Evolutionary conservation across 2,113 vertebrate species (phyloP).

Genomic region (Dasypus novemcinctus): DNA sequence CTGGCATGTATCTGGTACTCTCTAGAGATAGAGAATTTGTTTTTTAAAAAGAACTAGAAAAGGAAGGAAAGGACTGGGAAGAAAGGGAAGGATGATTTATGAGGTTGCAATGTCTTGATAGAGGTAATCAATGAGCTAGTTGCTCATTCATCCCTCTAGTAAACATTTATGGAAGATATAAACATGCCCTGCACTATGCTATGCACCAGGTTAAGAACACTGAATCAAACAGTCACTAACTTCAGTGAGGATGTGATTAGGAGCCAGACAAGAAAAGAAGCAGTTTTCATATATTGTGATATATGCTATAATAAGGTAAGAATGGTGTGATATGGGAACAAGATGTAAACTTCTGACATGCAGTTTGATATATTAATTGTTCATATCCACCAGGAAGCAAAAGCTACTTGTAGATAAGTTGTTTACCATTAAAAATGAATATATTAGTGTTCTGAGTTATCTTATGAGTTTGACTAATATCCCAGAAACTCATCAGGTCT

Average conservation of each 20-base stretch:
- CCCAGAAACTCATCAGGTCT: neutral
- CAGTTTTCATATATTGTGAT: neutral
- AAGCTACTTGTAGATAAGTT: neutral
- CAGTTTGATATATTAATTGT: neutral
- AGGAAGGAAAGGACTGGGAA: neutral
- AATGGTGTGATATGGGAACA: neutral
- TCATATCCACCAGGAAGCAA: neutral
- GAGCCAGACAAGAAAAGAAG: neutral
- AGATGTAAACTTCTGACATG: neutral
- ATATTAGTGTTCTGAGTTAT: neutral
- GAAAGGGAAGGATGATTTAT: neutral
- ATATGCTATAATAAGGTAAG: neutral
- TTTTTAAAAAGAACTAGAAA: neutral
- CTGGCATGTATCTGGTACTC: neutral
- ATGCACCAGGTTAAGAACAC: neutral
- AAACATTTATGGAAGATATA: conserved; percentile 21
- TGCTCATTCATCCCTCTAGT: conserved; percentile 15
- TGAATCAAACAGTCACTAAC: neutral
- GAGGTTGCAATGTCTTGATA: neutral
- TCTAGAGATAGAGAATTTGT: neutral
- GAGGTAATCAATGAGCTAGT: conserved; percentile 54
- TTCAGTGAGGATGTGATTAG: neutral
- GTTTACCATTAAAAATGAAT: neutral
- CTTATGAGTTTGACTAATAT: neutral
- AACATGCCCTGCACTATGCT: neutral